Conservation (phyloP, 2,888 invertebrate species). For the Phyllotreta striolata region DNA sequence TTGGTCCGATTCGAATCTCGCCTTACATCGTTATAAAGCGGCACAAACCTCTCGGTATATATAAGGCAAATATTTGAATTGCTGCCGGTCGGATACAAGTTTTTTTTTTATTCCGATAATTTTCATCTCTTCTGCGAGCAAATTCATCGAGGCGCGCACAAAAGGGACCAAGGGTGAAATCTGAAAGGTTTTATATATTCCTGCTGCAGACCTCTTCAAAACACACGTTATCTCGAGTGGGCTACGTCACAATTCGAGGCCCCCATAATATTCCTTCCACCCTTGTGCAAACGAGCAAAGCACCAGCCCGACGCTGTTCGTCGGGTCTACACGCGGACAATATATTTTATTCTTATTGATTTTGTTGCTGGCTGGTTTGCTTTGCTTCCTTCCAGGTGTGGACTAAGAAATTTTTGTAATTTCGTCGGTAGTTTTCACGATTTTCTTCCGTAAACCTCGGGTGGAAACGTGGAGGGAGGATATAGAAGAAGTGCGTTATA, state of each 20-base stretch:
- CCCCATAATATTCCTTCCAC: conserved; percentile 38
- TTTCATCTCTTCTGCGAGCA: conserved; percentile 29
- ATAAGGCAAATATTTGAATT: conserved; percentile 30
- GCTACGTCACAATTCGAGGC: conserved; percentile 51
- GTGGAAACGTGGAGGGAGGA: too few species aligned
- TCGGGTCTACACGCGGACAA: conserved; percentile 8
- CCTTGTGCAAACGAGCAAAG: background rate
- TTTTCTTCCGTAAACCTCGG: too few species aligned
- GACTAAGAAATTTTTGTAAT: background rate
- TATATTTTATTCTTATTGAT: conserved; percentile 32
- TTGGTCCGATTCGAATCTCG: conserved; percentile 8
- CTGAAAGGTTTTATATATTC: conserved; percentile 38
- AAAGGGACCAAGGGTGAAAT: conserved; percentile 34
- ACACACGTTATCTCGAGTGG: conserved; percentile 56
- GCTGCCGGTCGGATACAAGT: conserved; percentile 20
- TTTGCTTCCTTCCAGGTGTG: too few species aligned
- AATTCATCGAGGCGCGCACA: conserved; percentile 29
- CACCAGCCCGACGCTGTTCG: background rate
- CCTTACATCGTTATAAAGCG: conserved; percentile 19
- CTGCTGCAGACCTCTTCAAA: conserved; percentile 54
- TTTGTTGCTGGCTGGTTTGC: background rate
- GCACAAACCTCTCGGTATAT: conserved; percentile 17
- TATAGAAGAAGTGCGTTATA: too few species aligned
- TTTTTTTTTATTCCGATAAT: conserved; percentile 31
- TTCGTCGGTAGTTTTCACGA: background rate